A percentile compares a stretch with the other conserved stretches of the same genome.
phyloP scores from a whole-genome alignment of 35 echinoderm and acorn worm genomes.

The Diadema setosum region DNA sequence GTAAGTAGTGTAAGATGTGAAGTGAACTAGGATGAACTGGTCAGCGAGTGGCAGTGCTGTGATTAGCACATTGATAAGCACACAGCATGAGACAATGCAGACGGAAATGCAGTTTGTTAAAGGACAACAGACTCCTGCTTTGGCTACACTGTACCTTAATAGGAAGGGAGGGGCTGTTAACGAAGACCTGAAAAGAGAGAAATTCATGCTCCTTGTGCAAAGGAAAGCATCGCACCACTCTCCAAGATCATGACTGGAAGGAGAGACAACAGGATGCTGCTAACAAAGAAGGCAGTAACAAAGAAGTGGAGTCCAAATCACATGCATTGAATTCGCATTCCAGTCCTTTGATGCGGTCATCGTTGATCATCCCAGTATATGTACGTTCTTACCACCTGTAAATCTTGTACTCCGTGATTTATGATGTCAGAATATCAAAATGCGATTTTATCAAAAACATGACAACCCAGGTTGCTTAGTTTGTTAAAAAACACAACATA shows the following conservation, averaged over 20 bases:
- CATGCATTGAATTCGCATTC: neutral
- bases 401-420: too few relatives aligned
- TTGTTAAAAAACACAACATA: too few relatives aligned
- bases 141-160: slow-evolving; percentile 28
- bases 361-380: slow-evolving; percentile 71
- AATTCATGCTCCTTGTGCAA: slow-evolving; percentile 25
- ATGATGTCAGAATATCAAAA: too few relatives aligned
- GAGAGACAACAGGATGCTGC: neutral
- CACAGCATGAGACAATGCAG: neutral
- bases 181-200: neutral
- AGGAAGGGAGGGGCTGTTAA: slow-evolving; percentile 20
- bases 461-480: too few relatives aligned
- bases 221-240: slow-evolving; percentile 32
- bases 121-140: slow-evolving; percentile 26
- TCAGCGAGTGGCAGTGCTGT: too few relatives aligned
- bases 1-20: too few relatives aligned
- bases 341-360: neutral
- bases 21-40: too few relatives aligned
- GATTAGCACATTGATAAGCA: too few relatives aligned
- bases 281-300: neutral
- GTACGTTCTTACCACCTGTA: too few relatives aligned
- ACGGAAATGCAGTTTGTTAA: neutral
- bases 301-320: neutral
- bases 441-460: too few relatives aligned
- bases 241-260: slow-evolving; percentile 21